Percentiles rank a stretch among this genome's conserved stretches.
Conservation (phyloP, 2,797 vertebrate genomes). For the Nasua narica region DNA sequence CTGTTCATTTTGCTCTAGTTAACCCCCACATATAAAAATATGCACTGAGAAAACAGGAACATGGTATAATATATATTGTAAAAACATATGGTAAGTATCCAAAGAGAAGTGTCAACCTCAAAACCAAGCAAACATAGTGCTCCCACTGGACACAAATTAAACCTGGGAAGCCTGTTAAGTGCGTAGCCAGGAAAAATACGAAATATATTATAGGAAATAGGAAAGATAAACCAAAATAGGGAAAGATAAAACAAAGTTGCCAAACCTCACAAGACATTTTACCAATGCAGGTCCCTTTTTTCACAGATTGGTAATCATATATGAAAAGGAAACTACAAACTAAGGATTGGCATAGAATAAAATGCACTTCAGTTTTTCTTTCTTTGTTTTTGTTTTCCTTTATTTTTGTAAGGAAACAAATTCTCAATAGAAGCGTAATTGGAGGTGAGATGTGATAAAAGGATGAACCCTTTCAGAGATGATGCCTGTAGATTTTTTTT, state of each 20-base stretch:
- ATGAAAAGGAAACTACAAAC: background rate
- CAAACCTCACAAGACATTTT: background rate
- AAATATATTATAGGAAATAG: constrained; percentile 17
- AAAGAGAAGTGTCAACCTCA: constrained; percentile 52
- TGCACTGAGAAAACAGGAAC: constrained; percentile 65
- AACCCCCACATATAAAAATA: constrained; percentile 62
- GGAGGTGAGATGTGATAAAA: background rate
- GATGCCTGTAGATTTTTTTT: background rate
- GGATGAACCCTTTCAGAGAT: background rate
- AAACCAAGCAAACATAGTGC: constrained; percentile 51
- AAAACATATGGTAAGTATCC: constrained; percentile 61
- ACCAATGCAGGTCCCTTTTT: background rate
- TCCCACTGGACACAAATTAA: constrained; percentile 52
- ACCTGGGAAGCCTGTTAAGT: constrained; percentile 44
- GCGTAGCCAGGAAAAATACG: background rate
- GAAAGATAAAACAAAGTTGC: constrained; percentile 33
- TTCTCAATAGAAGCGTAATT: background rate
- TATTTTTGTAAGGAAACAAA: background rate
- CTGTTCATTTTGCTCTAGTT: constrained; percentile 59
- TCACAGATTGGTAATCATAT: background rate
- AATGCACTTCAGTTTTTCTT: background rate
- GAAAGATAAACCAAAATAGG: constrained; percentile 52
- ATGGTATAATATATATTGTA: constrained; percentile 55
- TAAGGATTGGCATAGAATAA: background rate
- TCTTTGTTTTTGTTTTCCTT: background rate